phyloP scores from a whole-genome alignment of 2,113 vertebrate genomes.

The Bubo bubo region DNA sequence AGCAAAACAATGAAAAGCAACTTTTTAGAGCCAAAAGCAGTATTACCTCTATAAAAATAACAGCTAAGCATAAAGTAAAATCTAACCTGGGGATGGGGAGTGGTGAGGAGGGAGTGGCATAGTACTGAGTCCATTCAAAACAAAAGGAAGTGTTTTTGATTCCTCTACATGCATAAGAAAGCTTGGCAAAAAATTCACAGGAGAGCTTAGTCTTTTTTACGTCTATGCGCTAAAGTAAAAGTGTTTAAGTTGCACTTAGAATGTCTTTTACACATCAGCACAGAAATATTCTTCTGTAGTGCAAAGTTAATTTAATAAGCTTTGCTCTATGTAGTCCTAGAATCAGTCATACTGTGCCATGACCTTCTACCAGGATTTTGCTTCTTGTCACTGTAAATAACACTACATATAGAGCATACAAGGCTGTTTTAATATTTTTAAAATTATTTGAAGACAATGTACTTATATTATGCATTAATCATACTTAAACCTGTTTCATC shows the following conservation, averaged over 20 bases:
- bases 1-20: neutral
- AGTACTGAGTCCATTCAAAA: neutral
- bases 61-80: neutral
- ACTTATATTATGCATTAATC: neutral
- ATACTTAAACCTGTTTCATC: neutral
- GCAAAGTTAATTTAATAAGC: neutral
- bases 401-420: neutral
- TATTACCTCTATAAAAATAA: neutral
- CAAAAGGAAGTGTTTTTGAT: neutral
- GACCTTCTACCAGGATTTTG: neutral
- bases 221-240: neutral
- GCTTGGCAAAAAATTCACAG: neutral
- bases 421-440: neutral
- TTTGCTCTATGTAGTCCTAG: neutral
- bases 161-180: neutral
- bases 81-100: neutral
- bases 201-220: neutral
- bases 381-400: neutral
- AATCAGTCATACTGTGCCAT: neutral
- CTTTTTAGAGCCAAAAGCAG: neutral
- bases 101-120: neutral
- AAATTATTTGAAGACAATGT: neutral
- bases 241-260: neutral
- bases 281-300: neutral
- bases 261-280: neutral